phyloP scores from a whole-genome alignment of 1,140 invertebrate species.

The Armadillidium nasatum region DNA sequence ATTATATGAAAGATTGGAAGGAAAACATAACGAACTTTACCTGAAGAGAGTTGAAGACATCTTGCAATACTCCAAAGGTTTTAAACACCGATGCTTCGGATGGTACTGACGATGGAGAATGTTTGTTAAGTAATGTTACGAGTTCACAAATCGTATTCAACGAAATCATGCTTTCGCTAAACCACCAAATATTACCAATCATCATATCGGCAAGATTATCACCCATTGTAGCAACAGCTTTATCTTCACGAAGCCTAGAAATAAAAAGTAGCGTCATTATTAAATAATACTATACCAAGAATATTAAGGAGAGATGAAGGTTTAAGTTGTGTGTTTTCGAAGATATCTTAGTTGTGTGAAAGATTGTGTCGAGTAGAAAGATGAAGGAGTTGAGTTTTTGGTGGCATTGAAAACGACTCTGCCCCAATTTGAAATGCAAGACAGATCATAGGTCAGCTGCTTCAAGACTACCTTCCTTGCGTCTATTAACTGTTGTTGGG shows the following conservation, averaged over 20 bases:
- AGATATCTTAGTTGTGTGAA: too few relatives aligned
- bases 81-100: conserved; percentile 36
- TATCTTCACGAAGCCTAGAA: conserved; percentile 35
- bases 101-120: conserved; percentile 35
- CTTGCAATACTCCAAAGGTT: conserved; percentile 33
- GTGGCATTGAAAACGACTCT: too few relatives aligned
- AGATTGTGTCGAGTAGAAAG: too few relatives aligned
- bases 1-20: too few relatives aligned
- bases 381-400: too few relatives aligned
- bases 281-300: too few relatives aligned
- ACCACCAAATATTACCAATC: conserved; percentile 36
- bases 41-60: conserved; percentile 36
- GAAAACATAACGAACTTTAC: background rate
- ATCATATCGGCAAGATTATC: conserved; percentile 36
- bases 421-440: too few relatives aligned
- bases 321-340: too few relatives aligned
- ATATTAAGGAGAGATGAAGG: too few relatives aligned
- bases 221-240: conserved; percentile 30
- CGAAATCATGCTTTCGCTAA: conserved; percentile 38
- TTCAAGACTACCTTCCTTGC: too few relatives aligned
- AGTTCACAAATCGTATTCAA: conserved; percentile 33
- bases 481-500: too few relatives aligned
- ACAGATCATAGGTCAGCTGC: too few relatives aligned
- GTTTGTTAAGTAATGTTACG: conserved; percentile 33
- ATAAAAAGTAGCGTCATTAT: background rate